Base-by-base conservation (phyloP, 1,140 invertebrate species). In the Sarcophaga bullata region DNA sequence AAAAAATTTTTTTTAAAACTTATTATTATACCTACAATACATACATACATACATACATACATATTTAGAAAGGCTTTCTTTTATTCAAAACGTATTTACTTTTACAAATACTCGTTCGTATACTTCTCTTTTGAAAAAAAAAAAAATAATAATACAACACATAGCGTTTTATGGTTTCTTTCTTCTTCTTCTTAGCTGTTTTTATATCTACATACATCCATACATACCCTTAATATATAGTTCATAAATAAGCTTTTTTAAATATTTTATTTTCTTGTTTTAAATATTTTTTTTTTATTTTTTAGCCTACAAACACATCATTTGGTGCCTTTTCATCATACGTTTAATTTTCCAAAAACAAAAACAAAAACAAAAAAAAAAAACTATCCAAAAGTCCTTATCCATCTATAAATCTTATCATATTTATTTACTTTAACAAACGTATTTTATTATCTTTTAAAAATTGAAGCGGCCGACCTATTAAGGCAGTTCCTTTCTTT, bases 281-380 rank as follows among this genome's bases (percentile, higher is more conserved):
- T 84, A 81, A 54, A 73, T 54, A 48, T 78, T 50, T 82, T n/a
- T 58, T 15, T 46, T 78, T 88, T 84, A 86, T 83, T 78, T 88
- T 88, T 84, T 87, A 88, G 87, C 87, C 84, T 88, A 87, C n/a
- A n/a, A n/a, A n/a, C 86, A 88, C 87, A 85, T 84, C 86, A 86
- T 85, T 86, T 87, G 87, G 87, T 86, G 85, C 87, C 87, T 88
- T 87, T 86, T 84, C 87, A 86, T 86, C 86, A 86, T 88, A 86
- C 86, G 86, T 88, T 87, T 88, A 88, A 85, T 68, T 68, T 19
- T 25, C 17, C n/a, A 19, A 68, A 4, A 37, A 37, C 25, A 37
- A 4, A 37, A n/a, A n/a, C n/a, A n/a, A n/a, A n/a, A n/a, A n/a
- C n/a, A n/a, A 19, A 68, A 4, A 37, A 37, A 1, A 37, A 4